Evolutionary conservation across 2,888 invertebrate genomes (phyloP).

Genomic region (Drosophila macrospina): DNA sequence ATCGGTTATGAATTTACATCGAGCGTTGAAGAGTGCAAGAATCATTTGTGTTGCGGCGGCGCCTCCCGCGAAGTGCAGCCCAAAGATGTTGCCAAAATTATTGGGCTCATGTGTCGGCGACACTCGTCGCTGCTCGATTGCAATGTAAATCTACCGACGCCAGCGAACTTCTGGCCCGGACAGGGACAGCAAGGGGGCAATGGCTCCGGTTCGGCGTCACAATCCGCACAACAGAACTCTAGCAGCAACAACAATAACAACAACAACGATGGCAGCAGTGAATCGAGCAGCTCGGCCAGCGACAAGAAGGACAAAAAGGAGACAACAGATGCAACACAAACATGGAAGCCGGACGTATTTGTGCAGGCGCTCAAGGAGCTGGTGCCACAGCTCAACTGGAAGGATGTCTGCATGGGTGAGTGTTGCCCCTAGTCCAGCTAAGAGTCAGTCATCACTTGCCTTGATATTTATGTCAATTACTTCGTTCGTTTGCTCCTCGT

Average conservation of each 20-base stretch:
- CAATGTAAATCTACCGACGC: slow-evolving; percentile 90
- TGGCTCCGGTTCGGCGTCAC: slow-evolving; percentile 41
- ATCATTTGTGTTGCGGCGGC: slow-evolving; percentile 92
- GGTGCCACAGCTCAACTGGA: slow-evolving; percentile 95
- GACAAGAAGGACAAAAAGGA: slow-evolving; percentile 83
- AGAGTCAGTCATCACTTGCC: too few relatives aligned
- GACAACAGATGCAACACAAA: slow-evolving; percentile 87
- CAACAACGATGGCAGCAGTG: slow-evolving; percentile 73
- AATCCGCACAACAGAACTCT: slow-evolving; percentile 58
- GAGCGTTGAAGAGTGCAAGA: slow-evolving; percentile 94
- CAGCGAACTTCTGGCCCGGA: slow-evolving; percentile 88
- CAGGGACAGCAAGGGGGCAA: slow-evolving; percentile 71
- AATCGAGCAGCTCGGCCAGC: slow-evolving; percentile 51
- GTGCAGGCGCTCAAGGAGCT: slow-evolving; percentile 96
- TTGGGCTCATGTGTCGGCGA: slow-evolving; percentile 94
- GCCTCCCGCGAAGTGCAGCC: slow-evolving; percentile 93
- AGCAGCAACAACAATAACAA: slow-evolving; percentile 74
- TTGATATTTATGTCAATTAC: slow-evolving; percentile 3
- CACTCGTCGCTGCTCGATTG: slow-evolving; percentile 88
- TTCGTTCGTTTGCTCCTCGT: neutral
- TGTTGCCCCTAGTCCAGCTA: neutral
- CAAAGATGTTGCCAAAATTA: slow-evolving; percentile 92
- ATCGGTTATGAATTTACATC: slow-evolving; percentile 95
- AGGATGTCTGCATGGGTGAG: slow-evolving; percentile 93
- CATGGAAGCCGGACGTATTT: slow-evolving; percentile 98